Evolutionary conservation across 2,888 invertebrate species (phyloP).

Genomic region (Phalera bucephala): DNA sequence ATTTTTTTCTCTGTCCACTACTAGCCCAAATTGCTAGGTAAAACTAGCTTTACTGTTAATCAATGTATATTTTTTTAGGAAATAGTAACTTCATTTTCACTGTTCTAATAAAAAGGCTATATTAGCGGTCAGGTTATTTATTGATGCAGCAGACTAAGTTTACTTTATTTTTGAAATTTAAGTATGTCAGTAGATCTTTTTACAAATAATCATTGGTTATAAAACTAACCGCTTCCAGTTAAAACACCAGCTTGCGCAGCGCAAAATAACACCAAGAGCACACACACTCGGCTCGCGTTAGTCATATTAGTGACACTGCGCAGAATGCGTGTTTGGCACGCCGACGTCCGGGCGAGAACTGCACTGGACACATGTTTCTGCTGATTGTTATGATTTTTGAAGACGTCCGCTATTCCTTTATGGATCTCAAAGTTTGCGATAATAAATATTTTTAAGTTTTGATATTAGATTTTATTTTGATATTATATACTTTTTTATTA

Average conservation of each 20-base stretch:
- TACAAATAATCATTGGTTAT: too few species aligned
- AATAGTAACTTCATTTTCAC: too few species aligned
- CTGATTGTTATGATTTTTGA: slow-evolving; percentile 54
- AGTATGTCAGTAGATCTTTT: too few species aligned
- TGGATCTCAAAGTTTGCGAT: slow-evolving; percentile 46
- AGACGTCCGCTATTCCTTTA: slow-evolving; percentile 35
- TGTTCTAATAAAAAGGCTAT: too few species aligned
- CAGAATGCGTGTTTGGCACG: slow-evolving; percentile 8
- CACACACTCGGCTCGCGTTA: slow-evolving; percentile 21
- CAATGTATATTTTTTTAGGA: too few species aligned
- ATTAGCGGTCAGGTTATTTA: too few species aligned
- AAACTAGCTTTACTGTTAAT: too few species aligned
- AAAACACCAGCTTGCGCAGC: slow-evolving; percentile 25
- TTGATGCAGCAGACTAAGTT: too few species aligned
- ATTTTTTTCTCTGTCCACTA: too few species aligned
- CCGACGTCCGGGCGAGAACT: slow-evolving; percentile 33
- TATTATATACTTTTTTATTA: neutral
- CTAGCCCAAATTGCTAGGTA: too few species aligned
- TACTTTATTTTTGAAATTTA: too few species aligned
- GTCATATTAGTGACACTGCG: slow-evolving; percentile 8
- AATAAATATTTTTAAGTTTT: neutral
- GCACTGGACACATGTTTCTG: slow-evolving; percentile 26
- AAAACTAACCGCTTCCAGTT: slow-evolving; percentile 42
- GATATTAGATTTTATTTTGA: neutral
- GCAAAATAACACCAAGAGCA: slow-evolving; percentile 25